These are phyloP conservation scores for Clanis bilineata DNA, from an alignment of 2,888 invertebrate species.

Conservation along the genomic window DNA sequence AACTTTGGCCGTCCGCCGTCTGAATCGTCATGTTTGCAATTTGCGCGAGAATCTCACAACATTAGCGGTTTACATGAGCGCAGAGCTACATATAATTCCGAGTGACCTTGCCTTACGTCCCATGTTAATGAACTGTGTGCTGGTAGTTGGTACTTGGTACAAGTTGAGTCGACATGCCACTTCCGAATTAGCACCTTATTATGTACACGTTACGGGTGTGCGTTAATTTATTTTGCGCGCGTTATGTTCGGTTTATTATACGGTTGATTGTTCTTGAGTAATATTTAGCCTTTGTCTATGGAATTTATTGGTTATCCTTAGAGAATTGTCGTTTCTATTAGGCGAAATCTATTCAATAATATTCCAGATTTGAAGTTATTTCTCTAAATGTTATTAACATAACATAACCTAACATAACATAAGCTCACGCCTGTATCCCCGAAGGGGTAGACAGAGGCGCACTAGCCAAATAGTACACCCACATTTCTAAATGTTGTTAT, in stretches of 20 bases:
- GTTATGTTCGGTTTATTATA: conserved; percentile 20
- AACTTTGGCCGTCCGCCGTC: too few relatives aligned
- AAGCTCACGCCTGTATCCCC: too few relatives aligned
- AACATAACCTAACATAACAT: too few relatives aligned
- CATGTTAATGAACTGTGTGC: conserved; percentile 55
- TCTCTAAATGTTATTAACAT: too few relatives aligned
- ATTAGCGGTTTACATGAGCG: conserved; percentile 9
- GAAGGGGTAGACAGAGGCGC: too few relatives aligned
- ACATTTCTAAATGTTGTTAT: too few relatives aligned
- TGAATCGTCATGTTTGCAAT: conserved; percentile 10
- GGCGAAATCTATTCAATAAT: too few relatives aligned
- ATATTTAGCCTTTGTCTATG: not conserved
- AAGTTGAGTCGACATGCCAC: conserved; percentile 33
- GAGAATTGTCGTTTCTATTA: not conserved
- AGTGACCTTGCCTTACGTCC: conserved; percentile 48
- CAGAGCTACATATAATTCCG: conserved; percentile 18
- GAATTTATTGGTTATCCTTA: not conserved
- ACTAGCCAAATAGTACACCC: too few relatives aligned
- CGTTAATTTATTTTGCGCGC: conserved; percentile 20
- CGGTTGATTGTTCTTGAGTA: not conserved
- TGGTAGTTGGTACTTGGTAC: too few relatives aligned
- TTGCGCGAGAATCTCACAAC: conserved; percentile 6
- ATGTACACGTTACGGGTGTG: conserved; percentile 31
- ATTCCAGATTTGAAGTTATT: too few relatives aligned
- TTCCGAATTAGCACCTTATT: conserved; percentile 56